A percentile compares a stretch with the other conserved stretches of the same genome.
These are phyloP conservation scores for Takifugu rubripes DNA, from an alignment of 2,797 vertebrate species.

Conservation along the genomic window DNA sequence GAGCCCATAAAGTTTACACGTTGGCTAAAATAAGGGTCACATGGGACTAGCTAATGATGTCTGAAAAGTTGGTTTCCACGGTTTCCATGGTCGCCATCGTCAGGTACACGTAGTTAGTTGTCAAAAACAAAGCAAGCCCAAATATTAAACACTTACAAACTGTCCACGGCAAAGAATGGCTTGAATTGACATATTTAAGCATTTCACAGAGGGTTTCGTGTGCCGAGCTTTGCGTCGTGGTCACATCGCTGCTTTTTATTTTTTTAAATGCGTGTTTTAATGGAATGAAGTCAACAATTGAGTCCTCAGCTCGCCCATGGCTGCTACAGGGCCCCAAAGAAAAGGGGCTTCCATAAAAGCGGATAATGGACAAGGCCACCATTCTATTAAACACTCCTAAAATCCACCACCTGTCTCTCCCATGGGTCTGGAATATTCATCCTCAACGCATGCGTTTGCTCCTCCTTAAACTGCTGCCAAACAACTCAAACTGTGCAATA, in stretches of 20 bases:
- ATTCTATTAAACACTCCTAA: constrained; percentile 59
- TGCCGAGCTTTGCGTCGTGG: constrained; percentile 45
- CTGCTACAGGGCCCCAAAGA: constrained; percentile 34
- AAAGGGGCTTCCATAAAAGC: constrained; percentile 48
- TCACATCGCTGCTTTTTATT: constrained; percentile 13
- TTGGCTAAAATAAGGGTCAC: constrained; percentile 67
- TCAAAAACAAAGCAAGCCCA: constrained; percentile 52
- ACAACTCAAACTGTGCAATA: constrained; percentile 76
- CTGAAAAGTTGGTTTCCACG: constrained; percentile 30
- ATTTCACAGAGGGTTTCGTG: constrained; percentile 11
- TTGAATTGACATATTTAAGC: constrained; percentile 29
- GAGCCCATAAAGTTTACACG: constrained; percentile 66
- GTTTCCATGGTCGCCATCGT: constrained; percentile 50
- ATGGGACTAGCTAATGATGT: constrained; percentile 63
- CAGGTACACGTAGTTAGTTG: constrained; percentile 62
- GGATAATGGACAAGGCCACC: constrained; percentile 72
- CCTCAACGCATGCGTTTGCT: constrained; percentile 35
- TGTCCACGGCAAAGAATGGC: constrained; percentile 68
- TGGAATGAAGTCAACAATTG: constrained; percentile 24
- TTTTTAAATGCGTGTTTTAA: constrained; percentile 26
- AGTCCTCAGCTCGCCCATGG: constrained; percentile 24
- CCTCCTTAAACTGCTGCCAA: constrained; percentile 78
- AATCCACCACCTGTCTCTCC: constrained; percentile 29
- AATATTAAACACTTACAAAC: constrained; percentile 66
- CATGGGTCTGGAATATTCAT: constrained; percentile 24